These are phyloP conservation scores for Cephus pygmeus DNA, from an alignment of 2,888 invertebrate species.

Conservation along the genomic window DNA sequence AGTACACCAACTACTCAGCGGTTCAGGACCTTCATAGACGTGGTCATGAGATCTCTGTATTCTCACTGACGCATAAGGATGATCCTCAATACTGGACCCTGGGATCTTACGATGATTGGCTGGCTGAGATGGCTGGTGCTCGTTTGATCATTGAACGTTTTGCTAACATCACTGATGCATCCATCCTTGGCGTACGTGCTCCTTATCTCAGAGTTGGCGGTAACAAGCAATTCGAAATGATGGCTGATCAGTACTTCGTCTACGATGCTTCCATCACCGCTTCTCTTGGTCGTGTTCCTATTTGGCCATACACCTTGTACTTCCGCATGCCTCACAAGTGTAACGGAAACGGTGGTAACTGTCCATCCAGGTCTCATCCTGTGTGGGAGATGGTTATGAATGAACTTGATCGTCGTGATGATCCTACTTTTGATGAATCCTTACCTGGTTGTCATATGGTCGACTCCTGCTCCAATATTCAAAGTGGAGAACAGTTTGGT, in stretches of 20 bases:
- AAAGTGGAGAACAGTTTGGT: constrained; percentile 89
- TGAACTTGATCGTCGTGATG: constrained; percentile 91
- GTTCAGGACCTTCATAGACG: constrained; percentile 89
- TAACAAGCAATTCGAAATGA: constrained; percentile 96
- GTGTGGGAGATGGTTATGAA: constrained; percentile 99
- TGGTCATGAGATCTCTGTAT: constrained; percentile 92
- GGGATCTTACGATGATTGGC: constrained; percentile 91
- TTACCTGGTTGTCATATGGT: constrained; percentile 95
- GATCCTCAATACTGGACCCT: constrained; percentile 91
- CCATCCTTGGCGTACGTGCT: constrained; percentile 88
- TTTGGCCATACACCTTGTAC: constrained; percentile 98
- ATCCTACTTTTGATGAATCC: constrained; percentile 93
- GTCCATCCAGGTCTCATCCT: constrained; percentile 87
- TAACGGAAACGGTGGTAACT: constrained; percentile 93
- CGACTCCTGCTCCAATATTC: constrained; percentile 93
- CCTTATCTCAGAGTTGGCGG: constrained; percentile 92
- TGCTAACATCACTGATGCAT: constrained; percentile 91
- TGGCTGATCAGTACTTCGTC: constrained; percentile 94
- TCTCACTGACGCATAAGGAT: constrained; percentile 92
- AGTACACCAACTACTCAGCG: constrained; percentile 91
- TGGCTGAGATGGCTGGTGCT: constrained; percentile 94
- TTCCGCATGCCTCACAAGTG: constrained; percentile 97
- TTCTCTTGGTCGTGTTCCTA: constrained; percentile 87
- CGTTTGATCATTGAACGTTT: constrained; percentile 88
- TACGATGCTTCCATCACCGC: constrained; percentile 96